phyloP scores from a whole-genome alignment of 1,140 invertebrate species.

The Teleogryllus occipitalis region DNA sequence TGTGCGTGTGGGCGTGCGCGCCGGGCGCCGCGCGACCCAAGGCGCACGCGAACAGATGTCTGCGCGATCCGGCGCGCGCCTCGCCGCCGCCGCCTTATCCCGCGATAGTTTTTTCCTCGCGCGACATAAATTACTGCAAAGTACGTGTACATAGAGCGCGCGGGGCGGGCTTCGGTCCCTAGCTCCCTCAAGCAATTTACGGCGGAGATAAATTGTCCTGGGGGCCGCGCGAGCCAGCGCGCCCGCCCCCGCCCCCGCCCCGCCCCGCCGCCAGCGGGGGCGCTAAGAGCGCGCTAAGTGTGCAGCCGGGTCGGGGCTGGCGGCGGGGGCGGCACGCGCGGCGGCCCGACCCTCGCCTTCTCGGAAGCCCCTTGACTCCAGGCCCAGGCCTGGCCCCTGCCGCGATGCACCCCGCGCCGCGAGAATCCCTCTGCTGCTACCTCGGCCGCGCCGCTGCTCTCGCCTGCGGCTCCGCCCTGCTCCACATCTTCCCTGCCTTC shows the following conservation, averaged over 20 bases:
- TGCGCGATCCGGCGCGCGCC: neutral
- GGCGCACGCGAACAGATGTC: neutral
- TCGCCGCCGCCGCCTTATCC: neutral
- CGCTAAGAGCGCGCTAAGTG: neutral
- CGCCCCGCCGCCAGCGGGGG: no score
- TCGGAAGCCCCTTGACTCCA: neutral
- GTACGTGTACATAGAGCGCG: neutral
- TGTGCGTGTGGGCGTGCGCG: no score
- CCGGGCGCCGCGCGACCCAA: no score
- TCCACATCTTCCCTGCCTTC: no score
- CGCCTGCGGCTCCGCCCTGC: no score
- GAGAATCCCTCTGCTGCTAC: no score
- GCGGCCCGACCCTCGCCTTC: neutral
- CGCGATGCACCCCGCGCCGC: no score
- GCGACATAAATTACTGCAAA: conserved; percentile 4
- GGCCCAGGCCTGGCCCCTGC: no score
- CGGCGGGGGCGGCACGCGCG: neutral
- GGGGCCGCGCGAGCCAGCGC: no score
- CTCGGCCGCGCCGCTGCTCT: no score
- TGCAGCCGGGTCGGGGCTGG: neutral
- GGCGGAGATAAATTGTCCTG: conserved; percentile 3
- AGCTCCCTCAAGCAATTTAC: conserved; percentile 3
- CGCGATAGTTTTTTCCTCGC: neutral
- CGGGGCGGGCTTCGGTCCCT: neutral
- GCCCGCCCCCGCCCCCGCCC: no score